A percentile compares a stretch with the other conserved stretches of the same genome.
These are phyloP conservation scores for Propithecus perrieri DNA, from an alignment of 2,797 vertebrate genomes.

Conservation along the genomic window DNA sequence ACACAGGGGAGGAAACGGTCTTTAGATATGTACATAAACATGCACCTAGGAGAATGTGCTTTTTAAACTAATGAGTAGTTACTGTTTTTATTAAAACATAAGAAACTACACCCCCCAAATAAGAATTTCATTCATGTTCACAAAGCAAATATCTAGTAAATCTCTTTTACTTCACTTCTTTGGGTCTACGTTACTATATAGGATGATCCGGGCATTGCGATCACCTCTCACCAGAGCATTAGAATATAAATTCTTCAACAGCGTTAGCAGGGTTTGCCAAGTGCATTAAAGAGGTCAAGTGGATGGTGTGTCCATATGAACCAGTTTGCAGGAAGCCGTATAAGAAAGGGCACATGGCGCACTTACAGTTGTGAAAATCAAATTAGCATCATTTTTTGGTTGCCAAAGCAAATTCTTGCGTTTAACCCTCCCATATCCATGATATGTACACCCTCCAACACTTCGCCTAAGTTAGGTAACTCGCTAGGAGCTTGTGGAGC, in stretches of 20 bases:
- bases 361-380: not conserved
- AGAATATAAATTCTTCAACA: not conserved
- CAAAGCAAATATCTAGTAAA: not conserved
- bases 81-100: not conserved
- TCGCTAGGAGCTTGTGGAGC: not conserved
- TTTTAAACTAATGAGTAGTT: not conserved
- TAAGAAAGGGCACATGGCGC: not conserved
- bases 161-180: not conserved
- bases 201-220: not conserved
- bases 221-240: not conserved
- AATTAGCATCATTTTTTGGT: constrained; percentile 65
- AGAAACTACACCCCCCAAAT: not conserved
- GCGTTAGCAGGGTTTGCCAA: not conserved
- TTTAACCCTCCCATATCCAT: not conserved
- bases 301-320: not conserved
- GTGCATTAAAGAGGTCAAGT: not conserved
- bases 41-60: not conserved
- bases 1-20: not conserved
- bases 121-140: not conserved
- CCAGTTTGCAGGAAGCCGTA: not conserved
- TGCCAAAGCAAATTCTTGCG: constrained; percentile 78
- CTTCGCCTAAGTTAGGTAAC: not conserved
- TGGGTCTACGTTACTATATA: not conserved
- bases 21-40: not conserved
- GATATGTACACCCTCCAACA: not conserved